A percentile compares a stretch with the other conserved stretches of the same genome.
phyloP scores from a whole-genome alignment of 2,797 vertebrate species.

The Decapterus maruadsi region DNA sequence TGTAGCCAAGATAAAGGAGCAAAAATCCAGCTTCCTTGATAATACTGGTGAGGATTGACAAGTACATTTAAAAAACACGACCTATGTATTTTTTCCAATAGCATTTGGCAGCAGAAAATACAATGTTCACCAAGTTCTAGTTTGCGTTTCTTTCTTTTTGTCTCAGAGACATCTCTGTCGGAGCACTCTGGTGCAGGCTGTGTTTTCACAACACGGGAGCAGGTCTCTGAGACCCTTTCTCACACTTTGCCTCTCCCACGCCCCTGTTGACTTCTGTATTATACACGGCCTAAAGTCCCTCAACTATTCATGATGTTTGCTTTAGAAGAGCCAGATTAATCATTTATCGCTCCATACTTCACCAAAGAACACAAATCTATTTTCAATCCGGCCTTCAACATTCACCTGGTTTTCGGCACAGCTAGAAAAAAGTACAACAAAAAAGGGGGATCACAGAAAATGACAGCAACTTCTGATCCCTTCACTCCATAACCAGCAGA shows the following conservation, averaged over 20 bases:
- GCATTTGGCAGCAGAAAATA: constrained; percentile 12
- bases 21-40: background rate
- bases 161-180: constrained; percentile 32
- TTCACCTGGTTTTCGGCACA: background rate
- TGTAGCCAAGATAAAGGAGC: background rate
- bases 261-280: constrained; percentile 16
- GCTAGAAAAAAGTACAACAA: background rate
- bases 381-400: constrained; percentile 14
- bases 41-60: background rate
- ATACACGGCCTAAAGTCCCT: constrained; percentile 40
- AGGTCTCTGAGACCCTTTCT: constrained; percentile 45
- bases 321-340: constrained; percentile 47
- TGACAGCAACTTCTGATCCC: background rate
- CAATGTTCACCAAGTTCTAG: background rate
- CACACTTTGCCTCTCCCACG: constrained; percentile 53
- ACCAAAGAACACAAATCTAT: constrained; percentile 26
- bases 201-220: constrained; percentile 63
- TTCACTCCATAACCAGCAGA: background rate
- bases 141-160: constrained; percentile 15
- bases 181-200: constrained; percentile 37
- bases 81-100: background rate
- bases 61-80: background rate
- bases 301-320: constrained; percentile 59
- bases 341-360: constrained; percentile 33
- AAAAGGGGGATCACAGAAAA: background rate